Evolutionary conservation across 1,140 invertebrate species (phyloP), one percentile per base, ranked within the genome.

Genomic region (Pantala flavescens): DNA sequence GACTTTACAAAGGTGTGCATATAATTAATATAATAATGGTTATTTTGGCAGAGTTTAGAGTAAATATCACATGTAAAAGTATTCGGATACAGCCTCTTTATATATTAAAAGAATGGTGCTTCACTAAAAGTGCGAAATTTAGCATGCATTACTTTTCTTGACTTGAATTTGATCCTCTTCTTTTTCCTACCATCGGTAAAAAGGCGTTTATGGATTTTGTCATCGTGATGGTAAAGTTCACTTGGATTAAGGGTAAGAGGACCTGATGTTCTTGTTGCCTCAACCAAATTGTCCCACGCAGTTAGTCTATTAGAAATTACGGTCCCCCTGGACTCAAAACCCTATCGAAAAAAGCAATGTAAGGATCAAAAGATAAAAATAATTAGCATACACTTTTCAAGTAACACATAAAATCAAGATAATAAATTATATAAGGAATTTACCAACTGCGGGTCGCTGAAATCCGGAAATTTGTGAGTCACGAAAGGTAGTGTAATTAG

Each of bases 241-340:
- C 88, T 85, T 21, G 93, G 93, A 83, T 94, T 92, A 24, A 88
- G 86, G 43, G 89, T 88, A 7, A 95, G 85, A 11, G 84, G 83
- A 70, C 89, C 90, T 71, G 87, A 89, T 71, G 88, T 85, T 79
- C 86, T 86, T 10, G 89, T 90, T 78, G 91, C 89, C 79, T 93
- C 89, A 71, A 91, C 84, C 63, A 96, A 87, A 84, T 95, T 95
- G 79, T 90, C 85, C 91, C 93, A 96, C 24, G 94, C 88, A 73
- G 90, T 90, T 74, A 93, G 82, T 72, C 93, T 86, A 79, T 92
- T 86, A 21, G 92, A 88, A 79, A 96, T 85, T 71, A 85, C 82
- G 14, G 94, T 96, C 21, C 93, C 93, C 78, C 94, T 86, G n/a
- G 93, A 91, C 83, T 96, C 93, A 84, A 97, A 97, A 12, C 95